A percentile compares a stretch with the other conserved stretches of the same genome.
These are phyloP conservation scores for Cetoscarus ocellatus DNA, from an alignment of 2,797 vertebrate species.

Conservation along the genomic window DNA sequence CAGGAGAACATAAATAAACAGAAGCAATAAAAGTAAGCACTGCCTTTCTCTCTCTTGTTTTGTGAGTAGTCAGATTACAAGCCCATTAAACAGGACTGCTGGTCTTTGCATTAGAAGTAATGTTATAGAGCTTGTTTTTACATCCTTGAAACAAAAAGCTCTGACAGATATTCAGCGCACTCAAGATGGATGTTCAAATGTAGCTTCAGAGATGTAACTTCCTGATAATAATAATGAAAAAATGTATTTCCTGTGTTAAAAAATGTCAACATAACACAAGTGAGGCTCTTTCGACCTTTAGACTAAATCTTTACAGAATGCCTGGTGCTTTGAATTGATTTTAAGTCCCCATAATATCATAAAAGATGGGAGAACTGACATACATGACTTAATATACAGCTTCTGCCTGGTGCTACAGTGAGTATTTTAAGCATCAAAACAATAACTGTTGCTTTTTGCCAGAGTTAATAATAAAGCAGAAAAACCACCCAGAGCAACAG, in stretches of 20 bases:
- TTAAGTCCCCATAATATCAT: too few species aligned
- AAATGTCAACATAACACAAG: too few species aligned
- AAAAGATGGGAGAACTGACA: too few species aligned
- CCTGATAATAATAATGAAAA: too few species aligned
- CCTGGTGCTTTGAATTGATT: too few species aligned
- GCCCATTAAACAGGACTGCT: conserved; percentile 31
- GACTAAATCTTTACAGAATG: too few species aligned
- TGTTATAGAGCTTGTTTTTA: conserved; percentile 17
- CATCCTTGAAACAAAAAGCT: conserved; percentile 14
- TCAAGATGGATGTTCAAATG: conserved; percentile 10
- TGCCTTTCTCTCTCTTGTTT: conserved; percentile 2
- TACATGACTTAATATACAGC: not conserved
- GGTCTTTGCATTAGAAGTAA: conserved; percentile 30
- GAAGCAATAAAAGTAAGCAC: conserved; percentile 12
- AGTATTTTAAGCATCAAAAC: not conserved
- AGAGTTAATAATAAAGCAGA: not conserved
- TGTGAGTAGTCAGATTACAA: conserved; percentile 25
- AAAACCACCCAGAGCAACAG: not conserved
- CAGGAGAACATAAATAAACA: conserved; percentile 21
- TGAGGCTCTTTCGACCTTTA: too few species aligned
- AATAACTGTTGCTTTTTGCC: too few species aligned
- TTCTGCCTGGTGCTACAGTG: not conserved
- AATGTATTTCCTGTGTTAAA: too few species aligned
- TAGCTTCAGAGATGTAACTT: not conserved
- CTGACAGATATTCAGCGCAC: conserved; percentile 8